Base-by-base conservation (phyloP, 1,140 invertebrate species). In the Drosophila malerkotliana region DNA sequence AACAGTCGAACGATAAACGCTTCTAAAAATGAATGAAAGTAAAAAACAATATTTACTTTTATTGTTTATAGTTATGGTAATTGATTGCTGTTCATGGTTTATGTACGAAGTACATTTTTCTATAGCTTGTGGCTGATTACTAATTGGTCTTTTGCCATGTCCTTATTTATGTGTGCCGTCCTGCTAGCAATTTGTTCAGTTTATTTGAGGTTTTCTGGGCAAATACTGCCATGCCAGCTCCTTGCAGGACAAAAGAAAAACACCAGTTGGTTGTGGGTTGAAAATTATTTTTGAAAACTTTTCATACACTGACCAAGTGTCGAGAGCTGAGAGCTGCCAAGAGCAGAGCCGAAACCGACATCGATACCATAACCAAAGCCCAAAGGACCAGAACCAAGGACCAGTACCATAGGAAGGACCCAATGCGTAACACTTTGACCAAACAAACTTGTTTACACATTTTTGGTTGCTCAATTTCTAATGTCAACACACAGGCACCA, bases 381-480 rank as follows among this genome's bases (percentile, higher is more conserved):
- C 30, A 34, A 30, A 24, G 58, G 51, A 14, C 64, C 39, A 37
- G 51, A 41, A 21, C 32, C 53, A 52, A 30, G 28, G 41, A 15
- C 41, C 41, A 44, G 41, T 14, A 18, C 18, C 18, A 18, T 18
- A 44, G 15, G 14, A 44, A 14, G n/a, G 15, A 44, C n/a, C 39
- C 41, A 47, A 18, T 75, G 60, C 72, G 59, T 66, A 74, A 73
- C 82, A 84, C 77, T 81, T 81, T 62, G 79, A 58, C 79, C 79
- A 75, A 85, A 85, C 81, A 85, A 87, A 81, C 74, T 79, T 88
- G 83, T 87, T 87, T 87, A 87, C 83, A 87, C 83, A 88, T 87
- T 87, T 87, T 75, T 82, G 82, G 82, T 87, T 87, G 82, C 82
- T 87, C 82, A 87, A 87, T 87, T 87, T 88, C 82, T 76, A 88